phyloP scores from a whole-genome alignment of 2,797 vertebrate species.

The Zalophus californianus region DNA sequence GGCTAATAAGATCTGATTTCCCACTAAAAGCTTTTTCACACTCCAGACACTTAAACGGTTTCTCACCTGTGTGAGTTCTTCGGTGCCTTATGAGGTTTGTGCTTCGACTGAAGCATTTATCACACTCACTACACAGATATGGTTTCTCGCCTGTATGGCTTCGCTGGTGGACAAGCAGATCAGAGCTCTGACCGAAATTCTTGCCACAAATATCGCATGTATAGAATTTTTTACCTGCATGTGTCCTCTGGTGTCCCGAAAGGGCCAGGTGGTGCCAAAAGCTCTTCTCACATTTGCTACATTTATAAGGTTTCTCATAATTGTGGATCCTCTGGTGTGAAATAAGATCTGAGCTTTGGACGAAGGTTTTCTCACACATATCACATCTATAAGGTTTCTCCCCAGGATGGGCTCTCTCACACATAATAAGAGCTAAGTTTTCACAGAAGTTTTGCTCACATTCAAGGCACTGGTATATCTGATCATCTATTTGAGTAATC shows the following conservation, averaged over 20 bases:
- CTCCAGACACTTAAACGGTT: slow-evolving; percentile 83
- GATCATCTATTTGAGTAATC: slow-evolving; percentile 74
- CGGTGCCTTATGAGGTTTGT: slow-evolving; percentile 86
- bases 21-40: slow-evolving; percentile 84
- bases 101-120: slow-evolving; percentile 84
- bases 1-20: slow-evolving; percentile 84
- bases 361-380: slow-evolving; percentile 81
- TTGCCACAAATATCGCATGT: slow-evolving; percentile 83
- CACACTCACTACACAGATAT: slow-evolving; percentile 81
- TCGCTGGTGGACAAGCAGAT: slow-evolving; percentile 83
- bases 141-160: slow-evolving; percentile 84
- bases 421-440: slow-evolving; percentile 81
- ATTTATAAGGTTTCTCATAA: slow-evolving; percentile 80
- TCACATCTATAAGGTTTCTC: slow-evolving; percentile 76
- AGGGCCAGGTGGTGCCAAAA: slow-evolving; percentile 83
- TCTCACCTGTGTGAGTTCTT: slow-evolving; percentile 81
- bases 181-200: slow-evolving; percentile 84
- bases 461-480: slow-evolving; percentile 77
- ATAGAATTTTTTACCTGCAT: slow-evolving; percentile 82
- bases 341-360: slow-evolving; percentile 77
- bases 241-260: slow-evolving; percentile 81
- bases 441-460: slow-evolving; percentile 67
- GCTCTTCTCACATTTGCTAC: slow-evolving; percentile 81
- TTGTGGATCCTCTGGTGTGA: slow-evolving; percentile 80
- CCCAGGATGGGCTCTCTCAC: slow-evolving; percentile 70